Conservation (phyloP, 2,888 invertebrate genomes). For the Prostheceraeus crozeri region DNA sequence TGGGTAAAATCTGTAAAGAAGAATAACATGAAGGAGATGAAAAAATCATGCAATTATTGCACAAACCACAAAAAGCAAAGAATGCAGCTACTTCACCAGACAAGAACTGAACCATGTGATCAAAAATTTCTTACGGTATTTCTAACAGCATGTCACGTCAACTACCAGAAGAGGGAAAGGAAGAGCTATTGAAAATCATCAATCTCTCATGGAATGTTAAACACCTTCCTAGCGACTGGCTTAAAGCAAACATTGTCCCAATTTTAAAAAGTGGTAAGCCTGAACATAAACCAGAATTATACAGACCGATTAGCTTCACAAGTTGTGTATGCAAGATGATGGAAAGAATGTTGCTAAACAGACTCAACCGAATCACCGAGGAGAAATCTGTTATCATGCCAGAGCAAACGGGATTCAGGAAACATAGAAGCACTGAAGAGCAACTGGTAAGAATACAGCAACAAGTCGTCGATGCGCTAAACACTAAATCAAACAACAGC, state of each 20-base stretch:
- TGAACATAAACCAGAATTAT: constrained; percentile 7
- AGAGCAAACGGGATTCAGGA: constrained; percentile 23
- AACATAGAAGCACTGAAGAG: constrained; percentile 2
- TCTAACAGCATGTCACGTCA: too few relatives aligned
- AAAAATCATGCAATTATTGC: constrained; percentile 3
- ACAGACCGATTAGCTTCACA: constrained; percentile 19
- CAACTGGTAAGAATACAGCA: constrained; percentile 19
- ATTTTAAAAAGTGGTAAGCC: constrained; percentile 13
- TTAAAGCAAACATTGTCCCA: constrained; percentile 23
- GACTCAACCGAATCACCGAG: constrained; percentile 8
- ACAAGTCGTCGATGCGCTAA: too few relatives aligned
- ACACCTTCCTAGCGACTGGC: constrained; percentile 6
- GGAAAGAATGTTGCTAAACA: constrained; percentile 27
- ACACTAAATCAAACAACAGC: too few relatives aligned
- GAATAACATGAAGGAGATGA: constrained; percentile 12
- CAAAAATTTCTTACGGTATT: too few relatives aligned
- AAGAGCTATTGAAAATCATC: constrained; percentile 9
- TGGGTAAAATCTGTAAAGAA: constrained; percentile 13
- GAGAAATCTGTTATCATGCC: constrained; percentile 8
- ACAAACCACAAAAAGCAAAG: constrained; percentile 17
- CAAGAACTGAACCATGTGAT: too few relatives aligned
- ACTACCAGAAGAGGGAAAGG: constrained; percentile 3
- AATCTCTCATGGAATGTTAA: constrained; percentile 6
- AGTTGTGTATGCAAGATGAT: constrained; percentile 1
- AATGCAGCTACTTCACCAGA: too few relatives aligned